Base-by-base conservation (phyloP, 2,113 vertebrate genomes). In the Tamias sibiricus region DNA sequence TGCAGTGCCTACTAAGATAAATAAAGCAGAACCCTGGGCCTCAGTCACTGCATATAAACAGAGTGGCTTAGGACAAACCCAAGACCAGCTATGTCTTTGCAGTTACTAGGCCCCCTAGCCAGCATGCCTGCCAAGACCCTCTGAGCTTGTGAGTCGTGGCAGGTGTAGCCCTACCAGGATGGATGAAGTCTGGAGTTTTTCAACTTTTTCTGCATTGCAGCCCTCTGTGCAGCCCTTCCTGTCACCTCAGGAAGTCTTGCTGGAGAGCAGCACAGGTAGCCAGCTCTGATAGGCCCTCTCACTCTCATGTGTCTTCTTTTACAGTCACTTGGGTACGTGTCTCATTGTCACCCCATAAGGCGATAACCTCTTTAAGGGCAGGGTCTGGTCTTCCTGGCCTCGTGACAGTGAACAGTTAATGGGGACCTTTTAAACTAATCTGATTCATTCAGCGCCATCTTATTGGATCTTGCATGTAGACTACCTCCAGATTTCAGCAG, bases 101-200 rank as follows among this genome's bases (percentile, higher is more conserved):
- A 2, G 28, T 59, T 16, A 6, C 2, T 1, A 32, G 26, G 2
- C 72, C 30, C 19, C 24, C n/a, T n/a, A 2, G 20, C 64, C 24
- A 35, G 35, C 12, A 10, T 0, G 0, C 0, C 0, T 10, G 30
- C 0, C 7, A 11, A 59, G 37, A 47, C 0, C 0, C 17, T 28
- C 8, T 11, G 32, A 44, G 49, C 44, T 62, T 59, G 19, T 37
- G 57, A 52, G 20, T 62, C 26, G 26, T 28, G 19, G 57, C 13
- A 20, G 42, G 2, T 4, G 37, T 3, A 54, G n/a, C 16, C 8
- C 19, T 12, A 11, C 89, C 32, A 19, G 59, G 13, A 40, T 20
- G 32, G 44, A 37, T 9, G 3, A 13, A 40, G n/a, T 64, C 74
- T 62, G 52, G 49, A 40, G 19, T 79, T 32, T 66, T 64, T 75